Conservation (phyloP, 1,140 invertebrate genomes). For the Halotydeus destructor region DNA sequence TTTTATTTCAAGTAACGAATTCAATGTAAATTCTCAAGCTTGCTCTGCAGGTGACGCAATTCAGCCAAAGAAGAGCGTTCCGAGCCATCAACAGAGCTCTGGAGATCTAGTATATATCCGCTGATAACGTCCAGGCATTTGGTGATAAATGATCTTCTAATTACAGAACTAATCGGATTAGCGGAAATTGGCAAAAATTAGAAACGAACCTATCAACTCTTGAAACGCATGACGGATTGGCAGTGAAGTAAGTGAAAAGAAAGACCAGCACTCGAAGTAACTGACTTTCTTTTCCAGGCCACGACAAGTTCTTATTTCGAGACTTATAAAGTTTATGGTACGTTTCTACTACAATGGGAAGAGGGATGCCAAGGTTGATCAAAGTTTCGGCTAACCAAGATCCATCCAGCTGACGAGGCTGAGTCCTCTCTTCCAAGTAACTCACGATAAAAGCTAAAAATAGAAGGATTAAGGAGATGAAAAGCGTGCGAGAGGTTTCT, state of each 20-base stretch:
- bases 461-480: constrained; percentile 1
- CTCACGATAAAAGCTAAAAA: constrained; percentile 28
- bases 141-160: constrained; percentile 22
- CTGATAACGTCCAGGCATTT: constrained; percentile 24
- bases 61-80: too few relatives aligned
- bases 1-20: too few relatives aligned
- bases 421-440: constrained; percentile 23
- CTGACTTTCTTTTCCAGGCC: constrained; percentile 22
- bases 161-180: constrained; percentile 14
- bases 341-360: constrained; percentile 26
- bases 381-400: constrained; percentile 27
- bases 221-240: constrained; percentile 19
- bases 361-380: constrained; percentile 24
- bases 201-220: constrained; percentile 21
- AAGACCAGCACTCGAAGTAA: constrained; percentile 21
- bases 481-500: too few relatives aligned
- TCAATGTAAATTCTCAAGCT: too few relatives aligned
- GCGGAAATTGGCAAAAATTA: constrained; percentile 5
- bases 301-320: constrained; percentile 23
- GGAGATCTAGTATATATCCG: constrained; percentile 25
- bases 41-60: too few relatives aligned
- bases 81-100: too few relatives aligned
- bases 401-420: constrained; percentile 20
- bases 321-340: constrained; percentile 29
- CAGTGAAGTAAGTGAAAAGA: constrained; percentile 21